Conservation (phyloP, 2,888 invertebrate species). For the Osedax fenrisi region DNA sequence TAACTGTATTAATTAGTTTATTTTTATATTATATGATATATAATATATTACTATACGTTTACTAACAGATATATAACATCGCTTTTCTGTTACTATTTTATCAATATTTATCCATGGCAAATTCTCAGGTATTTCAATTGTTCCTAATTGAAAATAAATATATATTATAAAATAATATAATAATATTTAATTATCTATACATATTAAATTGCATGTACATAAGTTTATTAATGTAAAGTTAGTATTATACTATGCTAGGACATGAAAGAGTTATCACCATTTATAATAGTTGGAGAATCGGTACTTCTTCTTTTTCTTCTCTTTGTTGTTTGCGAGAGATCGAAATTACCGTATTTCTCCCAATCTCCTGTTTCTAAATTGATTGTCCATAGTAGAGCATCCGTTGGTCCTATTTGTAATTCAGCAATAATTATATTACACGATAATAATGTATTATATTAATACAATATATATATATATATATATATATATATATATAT, state of each 20-base stretch:
- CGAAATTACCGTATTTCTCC: not conserved
- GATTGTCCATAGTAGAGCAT: not conserved
- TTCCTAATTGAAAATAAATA: not conserved
- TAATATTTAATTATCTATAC: too few species aligned
- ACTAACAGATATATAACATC: not conserved
- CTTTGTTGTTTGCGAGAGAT: not conserved
- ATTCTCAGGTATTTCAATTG: not conserved
- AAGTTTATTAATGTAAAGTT: too few species aligned
- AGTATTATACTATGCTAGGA: too few species aligned
- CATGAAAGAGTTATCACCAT: not conserved
- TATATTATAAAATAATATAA: too few species aligned
- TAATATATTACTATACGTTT: too few species aligned
- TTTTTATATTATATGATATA: too few species aligned
- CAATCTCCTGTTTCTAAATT: not conserved
- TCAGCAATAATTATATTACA: too few species aligned
- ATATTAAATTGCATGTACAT: not conserved
- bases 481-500: too few species aligned
- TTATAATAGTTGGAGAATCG: not conserved
- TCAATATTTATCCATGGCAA: not conserved
- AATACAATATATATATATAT: too few species aligned
- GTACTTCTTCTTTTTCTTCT: not conserved
- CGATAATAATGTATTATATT: too few species aligned
- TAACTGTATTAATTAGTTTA: too few species aligned
- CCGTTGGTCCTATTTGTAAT: not conserved
- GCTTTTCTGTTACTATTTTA: not conserved